These are phyloP conservation scores for Gnathonemus echidnorhynchus DNA, from an alignment of 2,113 vertebrate species.

Conservation along the genomic window DNA sequence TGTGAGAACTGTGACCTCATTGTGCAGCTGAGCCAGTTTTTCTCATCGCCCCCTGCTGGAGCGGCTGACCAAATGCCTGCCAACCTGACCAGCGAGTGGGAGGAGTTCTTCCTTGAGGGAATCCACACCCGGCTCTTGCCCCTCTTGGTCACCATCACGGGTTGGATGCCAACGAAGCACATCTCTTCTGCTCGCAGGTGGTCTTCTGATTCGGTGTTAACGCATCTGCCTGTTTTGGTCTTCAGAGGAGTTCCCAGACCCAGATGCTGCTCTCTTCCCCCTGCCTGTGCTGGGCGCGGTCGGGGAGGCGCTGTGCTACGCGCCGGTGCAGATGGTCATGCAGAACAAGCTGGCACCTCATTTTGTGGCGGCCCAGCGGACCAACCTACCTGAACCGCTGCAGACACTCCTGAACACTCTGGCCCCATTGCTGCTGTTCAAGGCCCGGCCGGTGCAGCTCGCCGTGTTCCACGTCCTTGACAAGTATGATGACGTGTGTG, in stretches of 20 bases:
- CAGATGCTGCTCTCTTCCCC: slow-evolving; percentile 59
- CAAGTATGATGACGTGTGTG: slow-evolving; percentile 67
- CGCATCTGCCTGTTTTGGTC: not conserved
- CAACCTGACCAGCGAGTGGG: slow-evolving; percentile 79
- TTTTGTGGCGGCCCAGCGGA: slow-evolving; percentile 76
- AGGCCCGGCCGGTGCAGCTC: slow-evolving; percentile 80
- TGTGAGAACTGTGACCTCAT: slow-evolving; percentile 76
- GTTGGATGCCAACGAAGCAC: slow-evolving; percentile 38
- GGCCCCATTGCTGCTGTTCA: slow-evolving; percentile 77
- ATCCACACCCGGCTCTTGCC: slow-evolving; percentile 81
- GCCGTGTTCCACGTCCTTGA: slow-evolving; percentile 76
- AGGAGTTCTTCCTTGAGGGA: slow-evolving; percentile 85
- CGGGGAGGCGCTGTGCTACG: slow-evolving; percentile 71
- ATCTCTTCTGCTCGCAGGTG: not conserved
- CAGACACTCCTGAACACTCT: slow-evolving; percentile 86
- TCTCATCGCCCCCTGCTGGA: slow-evolving; percentile 59
- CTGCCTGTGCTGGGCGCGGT: slow-evolving; percentile 68
- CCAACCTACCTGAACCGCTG: slow-evolving; percentile 75
- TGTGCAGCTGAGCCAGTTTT: slow-evolving; percentile 71
- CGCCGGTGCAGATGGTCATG: slow-evolving; percentile 73
- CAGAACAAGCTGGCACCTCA: slow-evolving; percentile 74
- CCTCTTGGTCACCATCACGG: slow-evolving; percentile 76
- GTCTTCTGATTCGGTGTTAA: not conserved
- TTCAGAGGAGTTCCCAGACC: slow-evolving; percentile 60
- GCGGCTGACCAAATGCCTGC: slow-evolving; percentile 62